A percentile compares a stretch with the other conserved stretches of the same genome.
Evolutionary conservation across 2,113 vertebrate species (phyloP).

Genomic region (Cololabis saira): DNA sequence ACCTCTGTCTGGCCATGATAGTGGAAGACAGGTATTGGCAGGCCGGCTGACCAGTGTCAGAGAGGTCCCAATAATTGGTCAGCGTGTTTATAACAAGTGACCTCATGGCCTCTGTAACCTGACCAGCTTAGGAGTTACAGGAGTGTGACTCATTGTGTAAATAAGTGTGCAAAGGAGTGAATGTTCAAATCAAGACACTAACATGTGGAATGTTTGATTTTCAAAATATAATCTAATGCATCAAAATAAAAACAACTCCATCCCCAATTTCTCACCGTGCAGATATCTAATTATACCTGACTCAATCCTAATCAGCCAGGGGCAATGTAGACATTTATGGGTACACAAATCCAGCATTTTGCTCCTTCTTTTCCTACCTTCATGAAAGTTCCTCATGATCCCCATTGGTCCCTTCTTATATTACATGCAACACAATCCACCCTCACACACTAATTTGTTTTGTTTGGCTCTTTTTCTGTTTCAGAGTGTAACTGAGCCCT

Average conservation of each 20-base stretch:
- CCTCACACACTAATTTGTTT: conserved; percentile 83
- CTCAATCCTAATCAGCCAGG: not conserved
- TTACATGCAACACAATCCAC: conserved; percentile 86
- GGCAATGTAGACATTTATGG: conserved; percentile 39
- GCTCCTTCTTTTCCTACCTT: conserved; percentile 70
- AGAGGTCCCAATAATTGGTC: conserved; percentile 74
- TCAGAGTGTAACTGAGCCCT: conserved; percentile 78
- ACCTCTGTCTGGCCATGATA: conserved; percentile 73
- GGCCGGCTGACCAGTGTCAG: conserved; percentile 66
- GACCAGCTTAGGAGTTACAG: conserved; percentile 18
- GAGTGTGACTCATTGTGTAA: conserved; percentile 7
- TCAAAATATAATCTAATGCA: too few species aligned
- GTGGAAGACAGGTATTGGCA: conserved; percentile 77
- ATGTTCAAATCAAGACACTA: not conserved
- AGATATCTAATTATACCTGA: too few species aligned
- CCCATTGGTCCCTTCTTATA: conserved; percentile 72
- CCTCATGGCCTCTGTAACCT: conserved; percentile 48
- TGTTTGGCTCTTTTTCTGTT: conserved; percentile 75
- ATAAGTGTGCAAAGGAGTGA: not conserved
- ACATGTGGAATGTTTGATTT: not conserved
- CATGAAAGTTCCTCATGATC: conserved; percentile 75
- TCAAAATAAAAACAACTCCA: not conserved
- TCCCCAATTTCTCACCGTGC: not conserved
- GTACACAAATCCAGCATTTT: conserved; percentile 56
- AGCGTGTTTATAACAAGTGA: conserved; percentile 74